phyloP scores from a whole-genome alignment of 1,140 invertebrate genomes.

The Drosophila kikkawai region DNA sequence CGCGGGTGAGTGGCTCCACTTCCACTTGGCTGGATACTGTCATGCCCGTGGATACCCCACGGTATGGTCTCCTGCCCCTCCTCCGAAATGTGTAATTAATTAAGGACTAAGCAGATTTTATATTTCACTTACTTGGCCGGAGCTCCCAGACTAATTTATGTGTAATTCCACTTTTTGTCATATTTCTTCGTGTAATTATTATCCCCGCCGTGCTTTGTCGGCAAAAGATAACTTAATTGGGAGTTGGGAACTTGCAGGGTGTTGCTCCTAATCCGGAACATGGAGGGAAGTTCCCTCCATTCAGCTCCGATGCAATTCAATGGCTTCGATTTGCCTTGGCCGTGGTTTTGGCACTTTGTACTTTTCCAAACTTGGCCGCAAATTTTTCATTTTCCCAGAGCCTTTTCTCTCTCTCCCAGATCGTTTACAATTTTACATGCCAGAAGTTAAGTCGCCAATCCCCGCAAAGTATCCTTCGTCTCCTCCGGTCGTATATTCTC shows the following conservation, averaged over 20 bases:
- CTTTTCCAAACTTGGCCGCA: constrained; percentile 26
- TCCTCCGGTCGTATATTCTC: constrained; percentile 16
- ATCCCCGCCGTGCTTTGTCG: constrained; percentile 19
- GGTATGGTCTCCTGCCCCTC: neutral
- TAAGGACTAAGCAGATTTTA: constrained; percentile 59
- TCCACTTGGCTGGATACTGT: constrained; percentile 46
- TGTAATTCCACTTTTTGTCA: constrained; percentile 22
- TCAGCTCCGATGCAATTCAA: constrained; percentile 24
- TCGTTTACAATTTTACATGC: constrained; percentile 49
- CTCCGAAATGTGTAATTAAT: constrained; percentile 65
- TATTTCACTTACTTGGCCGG: constrained; percentile 38
- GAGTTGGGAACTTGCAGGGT: neutral
- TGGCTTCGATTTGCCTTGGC: constrained; percentile 38
- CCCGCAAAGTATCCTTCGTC: constrained; percentile 15
- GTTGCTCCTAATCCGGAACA: neutral
- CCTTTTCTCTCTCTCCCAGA: neutral
- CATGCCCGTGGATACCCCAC: constrained; percentile 11
- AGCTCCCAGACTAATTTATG: constrained; percentile 43
- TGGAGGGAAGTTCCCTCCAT: constrained; percentile 6
- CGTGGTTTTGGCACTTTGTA: constrained; percentile 44
- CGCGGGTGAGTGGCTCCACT: constrained; percentile 31
- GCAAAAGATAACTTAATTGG: constrained; percentile 35
- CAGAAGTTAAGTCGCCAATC: constrained; percentile 57
- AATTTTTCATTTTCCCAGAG: constrained; percentile 42
- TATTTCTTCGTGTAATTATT: constrained; percentile 37